These are phyloP conservation scores for Clivina fossor DNA, from an alignment of 2,888 invertebrate species.

Conservation along the genomic window DNA sequence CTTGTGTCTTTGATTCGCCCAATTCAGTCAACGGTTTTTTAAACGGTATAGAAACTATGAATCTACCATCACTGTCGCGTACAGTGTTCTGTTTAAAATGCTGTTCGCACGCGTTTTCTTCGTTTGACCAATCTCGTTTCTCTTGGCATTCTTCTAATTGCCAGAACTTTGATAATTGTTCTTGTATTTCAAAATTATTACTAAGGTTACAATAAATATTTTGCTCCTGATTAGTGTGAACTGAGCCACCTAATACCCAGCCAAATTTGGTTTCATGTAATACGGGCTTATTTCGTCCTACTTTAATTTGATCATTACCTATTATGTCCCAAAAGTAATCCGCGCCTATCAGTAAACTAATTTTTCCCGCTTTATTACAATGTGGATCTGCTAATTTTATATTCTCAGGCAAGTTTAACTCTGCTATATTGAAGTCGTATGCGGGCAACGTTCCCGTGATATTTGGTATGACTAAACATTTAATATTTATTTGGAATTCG, in stretches of 20 bases:
- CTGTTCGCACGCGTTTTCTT: constrained; percentile 2
- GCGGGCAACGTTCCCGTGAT: no score
- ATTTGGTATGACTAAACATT: no score
- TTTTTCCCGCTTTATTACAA: neutral
- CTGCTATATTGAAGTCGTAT: neutral
- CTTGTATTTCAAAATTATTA: neutral
- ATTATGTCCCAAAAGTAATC: neutral
- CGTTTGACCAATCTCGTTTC: neutral
- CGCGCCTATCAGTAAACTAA: neutral
- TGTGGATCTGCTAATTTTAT: neutral
- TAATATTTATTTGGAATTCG: no score
- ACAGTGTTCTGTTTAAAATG: neutral
- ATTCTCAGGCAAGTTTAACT: neutral
- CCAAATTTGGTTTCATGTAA: constrained; percentile 7
- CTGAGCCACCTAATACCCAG: no score
- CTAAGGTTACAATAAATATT: neutral
- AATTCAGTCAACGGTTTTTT: constrained; percentile 1
- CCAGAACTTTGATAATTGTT: neutral
- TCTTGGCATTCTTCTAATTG: constrained; percentile 3
- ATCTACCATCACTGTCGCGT: neutral
- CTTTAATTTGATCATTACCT: neutral
- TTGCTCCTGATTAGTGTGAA: neutral
- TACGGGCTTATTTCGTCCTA: no score
- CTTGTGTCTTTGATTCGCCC: constrained; percentile 1
- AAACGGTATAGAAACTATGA: neutral